Conservation (phyloP, 2,888 invertebrate genomes). For the Agapetus fuscipes region DNA sequence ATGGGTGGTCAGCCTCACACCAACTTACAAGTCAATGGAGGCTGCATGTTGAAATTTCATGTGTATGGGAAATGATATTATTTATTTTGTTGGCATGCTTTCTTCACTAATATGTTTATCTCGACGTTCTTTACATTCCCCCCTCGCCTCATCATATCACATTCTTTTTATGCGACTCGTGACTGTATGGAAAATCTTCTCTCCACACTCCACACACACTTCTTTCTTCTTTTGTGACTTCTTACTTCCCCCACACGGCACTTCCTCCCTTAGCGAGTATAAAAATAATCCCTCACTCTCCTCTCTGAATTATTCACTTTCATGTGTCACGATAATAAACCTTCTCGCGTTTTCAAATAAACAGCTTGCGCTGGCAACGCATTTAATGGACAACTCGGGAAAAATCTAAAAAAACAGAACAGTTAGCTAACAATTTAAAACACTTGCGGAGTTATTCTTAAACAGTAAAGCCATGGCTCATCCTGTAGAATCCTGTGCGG, state of each 20-base stretch:
- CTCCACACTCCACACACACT: background rate
- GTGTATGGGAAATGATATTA: too few species aligned
- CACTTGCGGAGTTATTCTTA: too few species aligned
- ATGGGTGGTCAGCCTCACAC: too few species aligned
- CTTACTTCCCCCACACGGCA: background rate
- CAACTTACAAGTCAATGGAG: too few species aligned
- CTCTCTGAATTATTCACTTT: slow-evolving; percentile 13
- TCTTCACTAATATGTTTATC: background rate
- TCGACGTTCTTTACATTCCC: background rate
- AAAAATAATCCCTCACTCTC: background rate
- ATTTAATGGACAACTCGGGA: background rate
- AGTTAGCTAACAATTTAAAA: too few species aligned
- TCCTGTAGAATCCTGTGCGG: too few species aligned
- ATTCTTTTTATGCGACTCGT: background rate
- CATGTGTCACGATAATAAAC: slow-evolving; percentile 8
- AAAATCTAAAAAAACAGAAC: too few species aligned
- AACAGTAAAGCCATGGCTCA: too few species aligned
- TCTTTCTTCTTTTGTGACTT: background rate
- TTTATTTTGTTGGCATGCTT: too few species aligned
- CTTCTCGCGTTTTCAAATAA: slow-evolving; percentile 8
- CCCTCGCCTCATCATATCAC: background rate
- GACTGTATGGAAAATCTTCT: background rate
- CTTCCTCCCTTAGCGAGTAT: background rate
- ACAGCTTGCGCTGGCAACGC: slow-evolving; percentile 7
- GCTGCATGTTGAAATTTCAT: too few species aligned